phyloP scores from a whole-genome alignment of 1,140 invertebrate species.

The Babylonia areolata region DNA sequence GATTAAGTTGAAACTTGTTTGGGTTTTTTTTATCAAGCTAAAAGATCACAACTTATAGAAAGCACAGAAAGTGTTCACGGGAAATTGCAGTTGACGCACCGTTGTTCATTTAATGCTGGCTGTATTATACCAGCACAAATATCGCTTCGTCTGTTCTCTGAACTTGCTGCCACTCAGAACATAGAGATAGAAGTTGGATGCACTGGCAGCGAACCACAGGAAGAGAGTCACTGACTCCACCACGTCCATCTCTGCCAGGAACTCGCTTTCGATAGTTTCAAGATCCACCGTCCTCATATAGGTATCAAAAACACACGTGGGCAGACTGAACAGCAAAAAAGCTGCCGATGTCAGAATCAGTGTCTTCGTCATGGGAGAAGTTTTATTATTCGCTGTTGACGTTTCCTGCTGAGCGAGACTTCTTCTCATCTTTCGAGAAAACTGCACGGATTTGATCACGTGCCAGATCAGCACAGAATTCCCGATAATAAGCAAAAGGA shows the following conservation, averaged over 20 bases:
- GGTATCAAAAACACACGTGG: background rate
- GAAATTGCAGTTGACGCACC: too few relatives aligned
- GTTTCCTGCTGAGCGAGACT: background rate
- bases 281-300: background rate
- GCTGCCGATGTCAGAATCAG: constrained; percentile 1
- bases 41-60: too few relatives aligned
- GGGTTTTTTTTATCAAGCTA: too few relatives aligned
- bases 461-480: background rate
- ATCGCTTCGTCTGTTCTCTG: background rate
- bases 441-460: background rate
- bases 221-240: background rate
- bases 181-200: background rate
- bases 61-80: too few relatives aligned
- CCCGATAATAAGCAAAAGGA: background rate
- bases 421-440: background rate
- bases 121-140: background rate
- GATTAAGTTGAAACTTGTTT: background rate
- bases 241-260: background rate
- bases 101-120: too few relatives aligned
- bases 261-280: background rate
- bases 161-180: background rate
- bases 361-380: background rate
- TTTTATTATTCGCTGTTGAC: background rate
- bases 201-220: background rate
- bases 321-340: background rate